A percentile compares a stretch with the other conserved stretches of the same genome.
Evolutionary conservation across 2,113 vertebrate genomes (phyloP).

Genomic region (Coptodon bakossiorum): DNA sequence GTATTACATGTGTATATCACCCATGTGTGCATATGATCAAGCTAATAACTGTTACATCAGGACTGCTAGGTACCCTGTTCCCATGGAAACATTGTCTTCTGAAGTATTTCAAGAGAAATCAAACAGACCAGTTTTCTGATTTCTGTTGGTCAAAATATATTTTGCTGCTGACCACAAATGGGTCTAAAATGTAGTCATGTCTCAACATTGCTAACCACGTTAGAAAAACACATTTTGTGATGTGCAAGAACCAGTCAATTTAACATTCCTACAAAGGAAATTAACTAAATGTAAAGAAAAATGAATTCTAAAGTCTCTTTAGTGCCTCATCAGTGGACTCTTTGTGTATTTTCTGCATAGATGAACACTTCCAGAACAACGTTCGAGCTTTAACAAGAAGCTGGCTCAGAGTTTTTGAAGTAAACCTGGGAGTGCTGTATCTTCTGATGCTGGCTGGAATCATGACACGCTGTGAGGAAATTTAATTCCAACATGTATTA

Average conservation of each 20-base stretch:
- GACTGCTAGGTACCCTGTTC: not conserved
- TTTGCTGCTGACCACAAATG: not conserved
- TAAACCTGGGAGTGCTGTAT: not conserved
- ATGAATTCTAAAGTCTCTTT: not conserved
- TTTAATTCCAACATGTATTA: not conserved
- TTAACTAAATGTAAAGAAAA: not conserved
- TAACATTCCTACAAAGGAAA: not conserved
- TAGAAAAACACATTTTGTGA: not conserved
- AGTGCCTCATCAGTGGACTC: not conserved
- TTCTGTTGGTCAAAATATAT: not conserved
- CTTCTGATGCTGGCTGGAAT: not conserved
- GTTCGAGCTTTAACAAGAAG: not conserved
- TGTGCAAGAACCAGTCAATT: not conserved
- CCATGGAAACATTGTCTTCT: not conserved
- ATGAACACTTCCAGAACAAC: not conserved
- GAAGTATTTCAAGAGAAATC: not conserved
- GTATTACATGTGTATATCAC: fast-evolving
- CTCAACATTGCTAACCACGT: not conserved
- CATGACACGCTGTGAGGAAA: fast-evolving
- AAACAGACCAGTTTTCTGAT: not conserved
- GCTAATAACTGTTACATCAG: not conserved
- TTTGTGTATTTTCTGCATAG: not conserved
- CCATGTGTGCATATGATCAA: fast-evolving
- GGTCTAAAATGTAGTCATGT: not conserved
- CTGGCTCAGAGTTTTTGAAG: not conserved